Conservation (phyloP, 2,113 vertebrate genomes). For the Charina bottae region DNA sequence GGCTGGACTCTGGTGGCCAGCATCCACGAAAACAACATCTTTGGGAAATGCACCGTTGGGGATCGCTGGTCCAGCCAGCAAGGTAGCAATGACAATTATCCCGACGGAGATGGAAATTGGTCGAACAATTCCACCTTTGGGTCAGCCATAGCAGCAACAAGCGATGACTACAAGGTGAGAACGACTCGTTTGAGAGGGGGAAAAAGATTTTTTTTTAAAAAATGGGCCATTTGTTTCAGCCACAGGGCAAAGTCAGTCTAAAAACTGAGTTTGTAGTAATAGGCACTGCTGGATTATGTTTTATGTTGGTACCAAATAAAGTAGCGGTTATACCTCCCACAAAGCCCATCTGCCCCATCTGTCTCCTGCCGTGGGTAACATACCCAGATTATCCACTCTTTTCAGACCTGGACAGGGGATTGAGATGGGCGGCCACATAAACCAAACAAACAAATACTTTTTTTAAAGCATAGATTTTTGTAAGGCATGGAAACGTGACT, state of each 20-base stretch:
- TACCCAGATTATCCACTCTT: too few relatives aligned
- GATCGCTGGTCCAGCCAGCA: conserved; percentile 73
- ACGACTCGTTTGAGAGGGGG: background rate
- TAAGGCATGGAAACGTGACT: too few relatives aligned
- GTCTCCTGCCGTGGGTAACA: too few relatives aligned
- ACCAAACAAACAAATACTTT: too few relatives aligned
- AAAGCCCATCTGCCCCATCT: too few relatives aligned
- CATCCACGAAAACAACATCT: conserved; percentile 68
- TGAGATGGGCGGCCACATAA: too few relatives aligned
- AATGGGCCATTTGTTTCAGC: background rate
- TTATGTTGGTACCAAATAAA: background rate
- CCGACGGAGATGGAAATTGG: conserved; percentile 67
- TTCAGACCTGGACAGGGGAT: too few relatives aligned
- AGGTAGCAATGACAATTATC: conserved; percentile 44
- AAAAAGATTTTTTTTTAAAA: too few relatives aligned
- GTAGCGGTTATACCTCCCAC: background rate
- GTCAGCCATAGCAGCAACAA: conserved; percentile 58
- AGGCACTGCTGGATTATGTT: background rate
- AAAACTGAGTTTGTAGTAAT: background rate
- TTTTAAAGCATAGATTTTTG: too few relatives aligned
- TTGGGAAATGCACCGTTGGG: conserved; percentile 63
- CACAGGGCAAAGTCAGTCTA: background rate
- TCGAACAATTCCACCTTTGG: conserved; percentile 69
- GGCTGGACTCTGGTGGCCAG: conserved; percentile 76
- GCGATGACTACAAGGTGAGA: conserved; percentile 72